Percentiles rank a stretch among this genome's conserved stretches.
Evolutionary conservation across 2,888 invertebrate genomes (phyloP).

Genomic region (Smittia aterrima): DNA sequence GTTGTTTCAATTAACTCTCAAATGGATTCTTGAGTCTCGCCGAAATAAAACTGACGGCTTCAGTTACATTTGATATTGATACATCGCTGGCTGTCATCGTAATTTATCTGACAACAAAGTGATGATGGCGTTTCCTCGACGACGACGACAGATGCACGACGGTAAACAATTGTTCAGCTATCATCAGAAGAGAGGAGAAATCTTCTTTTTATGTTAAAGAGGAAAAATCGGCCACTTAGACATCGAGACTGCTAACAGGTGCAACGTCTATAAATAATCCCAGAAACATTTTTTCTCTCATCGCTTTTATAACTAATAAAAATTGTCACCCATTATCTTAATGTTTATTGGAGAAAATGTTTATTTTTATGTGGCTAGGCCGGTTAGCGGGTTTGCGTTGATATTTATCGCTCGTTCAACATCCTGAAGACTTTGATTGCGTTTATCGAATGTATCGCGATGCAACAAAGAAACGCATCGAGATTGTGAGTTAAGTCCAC

Average conservation of each 20-base stretch:
- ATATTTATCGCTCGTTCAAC: constrained; percentile 29
- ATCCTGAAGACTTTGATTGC: not conserved
- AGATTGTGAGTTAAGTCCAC: not conserved
- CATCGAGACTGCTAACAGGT: constrained; percentile 27
- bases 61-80: constrained; percentile 13
- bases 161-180: constrained; percentile 30
- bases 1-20: constrained; percentile 18
- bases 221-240: not conserved
- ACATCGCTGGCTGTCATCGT: not conserved
- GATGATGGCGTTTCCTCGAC: constrained; percentile 29
- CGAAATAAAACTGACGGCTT: not conserved
- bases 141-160: constrained; percentile 29
- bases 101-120: constrained; percentile 6
- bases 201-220: not conserved
- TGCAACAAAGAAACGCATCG: no score
- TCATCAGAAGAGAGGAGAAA: constrained; percentile 20
- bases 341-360: constrained; percentile 39
- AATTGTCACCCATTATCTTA: constrained; percentile 41
- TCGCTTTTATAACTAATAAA: constrained; percentile 30
- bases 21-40: not conserved
- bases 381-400: not conserved
- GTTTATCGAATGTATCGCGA: no score
- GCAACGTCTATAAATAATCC: constrained; percentile 20
- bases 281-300: constrained; percentile 1
- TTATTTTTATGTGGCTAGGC: constrained; percentile 35